These are phyloP conservation scores for Morus bassanus DNA, from an alignment of 2,797 vertebrate genomes.

Conservation along the genomic window DNA sequence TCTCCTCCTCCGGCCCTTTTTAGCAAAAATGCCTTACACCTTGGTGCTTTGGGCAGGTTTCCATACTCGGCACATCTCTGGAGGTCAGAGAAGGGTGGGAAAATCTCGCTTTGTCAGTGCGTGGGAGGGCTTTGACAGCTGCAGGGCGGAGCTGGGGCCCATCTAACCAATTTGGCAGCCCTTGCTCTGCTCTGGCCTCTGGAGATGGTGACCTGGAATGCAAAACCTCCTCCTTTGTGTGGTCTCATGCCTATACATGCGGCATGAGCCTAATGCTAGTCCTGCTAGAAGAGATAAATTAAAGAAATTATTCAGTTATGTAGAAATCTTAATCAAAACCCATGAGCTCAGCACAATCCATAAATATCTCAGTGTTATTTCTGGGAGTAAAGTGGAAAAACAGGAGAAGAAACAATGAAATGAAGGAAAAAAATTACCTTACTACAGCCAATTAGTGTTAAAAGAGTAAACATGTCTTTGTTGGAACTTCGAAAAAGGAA, in stretches of 20 bases:
- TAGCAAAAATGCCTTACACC: not conserved
- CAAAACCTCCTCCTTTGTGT: slow-evolving; percentile 43
- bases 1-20: slow-evolving; percentile 1
- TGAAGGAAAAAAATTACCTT: not conserved
- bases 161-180: slow-evolving; percentile 27
- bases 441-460: not conserved
- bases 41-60: slow-evolving; percentile 30
- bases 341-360: not conserved
- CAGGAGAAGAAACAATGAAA: not conserved
- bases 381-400: not conserved
- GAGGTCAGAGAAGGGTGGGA: slow-evolving; percentile 55
- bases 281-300: not conserved
- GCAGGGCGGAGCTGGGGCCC: slow-evolving; percentile 36
- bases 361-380: slow-evolving; percentile 18
- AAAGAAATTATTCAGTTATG: not conserved
- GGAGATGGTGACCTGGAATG: slow-evolving; percentile 52
- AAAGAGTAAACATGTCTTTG: slow-evolving; percentile 25
- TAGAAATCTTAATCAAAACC: slow-evolving; percentile 19
- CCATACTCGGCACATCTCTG: not conserved
- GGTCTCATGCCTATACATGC: slow-evolving; percentile 21
- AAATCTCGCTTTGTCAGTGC: not conserved
- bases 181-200: slow-evolving; percentile 20
- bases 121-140: slow-evolving; percentile 52
- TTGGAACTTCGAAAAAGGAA: slow-evolving; percentile 4
- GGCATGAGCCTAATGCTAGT: not conserved